Base-by-base conservation (phyloP, 2,797 vertebrate genomes). In the Avahi laniger region DNA sequence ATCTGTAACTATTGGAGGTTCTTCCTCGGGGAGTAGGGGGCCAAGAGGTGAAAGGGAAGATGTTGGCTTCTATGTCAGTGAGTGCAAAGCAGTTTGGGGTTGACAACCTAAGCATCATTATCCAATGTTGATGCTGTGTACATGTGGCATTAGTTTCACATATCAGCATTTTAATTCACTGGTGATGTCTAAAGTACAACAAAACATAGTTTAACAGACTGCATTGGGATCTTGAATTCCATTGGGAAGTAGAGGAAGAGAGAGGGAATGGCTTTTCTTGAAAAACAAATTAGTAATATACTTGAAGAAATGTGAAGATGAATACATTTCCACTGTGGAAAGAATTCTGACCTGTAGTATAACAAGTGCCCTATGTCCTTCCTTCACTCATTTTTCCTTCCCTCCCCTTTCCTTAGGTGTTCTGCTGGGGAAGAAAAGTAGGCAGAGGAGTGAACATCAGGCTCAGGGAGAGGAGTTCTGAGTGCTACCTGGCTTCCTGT, bases 191-290 rank as follows among this genome's bases (percentile, higher is more conserved):
- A 43, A 94, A 82, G n/a, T 65, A 75, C 41, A 94, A 46, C 28
- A 93, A 96, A 92, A 94, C 70, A 15, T 52, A 78, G 38, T 89
- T 90, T 92, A 69, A 79, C 18, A 59, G 35, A 28, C 61, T 92
- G 33, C n/a, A 35, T 38, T 75, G 41, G n/a, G 43, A 90, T 91
- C 38, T 3, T 46, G 7, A 43, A 83, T 78, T 83, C 75, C 28
- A 59, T 76, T 80, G 38, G 38, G 38, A 83, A 72, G 5, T 15
- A 57, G 50, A 75, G 33, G 13, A 38, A 82, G 6, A 79, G n/a
- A 50, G 5, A 67, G 28, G 33, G 38, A 63, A 17, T 54, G 11
- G 89, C 69, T 96, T 96, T 84, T 17, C 43, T 78, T 84, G 72
- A 69, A 73, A 84, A 96, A 78, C 30, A 59, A 76, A 87, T 72